Conservation (phyloP, 2,113 vertebrate species). For the Trinectes maculatus region DNA sequence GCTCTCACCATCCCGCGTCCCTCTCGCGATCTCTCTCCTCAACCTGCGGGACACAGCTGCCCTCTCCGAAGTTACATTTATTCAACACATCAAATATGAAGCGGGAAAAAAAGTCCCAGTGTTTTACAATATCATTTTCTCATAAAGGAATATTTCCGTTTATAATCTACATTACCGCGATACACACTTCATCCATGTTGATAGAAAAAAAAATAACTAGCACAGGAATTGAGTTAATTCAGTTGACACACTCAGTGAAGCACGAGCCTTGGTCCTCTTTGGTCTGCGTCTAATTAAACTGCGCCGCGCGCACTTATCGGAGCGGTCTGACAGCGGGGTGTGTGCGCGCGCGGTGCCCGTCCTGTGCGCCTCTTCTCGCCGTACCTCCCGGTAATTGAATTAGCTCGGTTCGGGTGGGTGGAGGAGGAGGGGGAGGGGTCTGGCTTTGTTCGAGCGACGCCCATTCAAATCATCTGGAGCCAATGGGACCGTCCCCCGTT, state of each 20-base stretch:
- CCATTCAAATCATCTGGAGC: conserved; percentile 79
- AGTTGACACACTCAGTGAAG: conserved; percentile 26
- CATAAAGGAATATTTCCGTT: not conserved
- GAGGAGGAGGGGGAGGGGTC: conserved; percentile 83
- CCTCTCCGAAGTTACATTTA: not conserved
- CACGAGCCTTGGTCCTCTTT: conserved; percentile 9
- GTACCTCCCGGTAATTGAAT: conserved; percentile 88
- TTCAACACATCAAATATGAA: no score
- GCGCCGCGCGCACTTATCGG: conserved; percentile 55
- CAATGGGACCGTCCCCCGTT: conserved; percentile 77
- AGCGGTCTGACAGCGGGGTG: conserved; percentile 42
- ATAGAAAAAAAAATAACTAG: conserved; percentile 4
- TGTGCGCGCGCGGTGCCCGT: conserved; percentile 49
- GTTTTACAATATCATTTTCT: no score
- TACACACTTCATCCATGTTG: not conserved
- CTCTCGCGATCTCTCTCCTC: not conserved
- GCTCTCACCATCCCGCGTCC: not conserved
- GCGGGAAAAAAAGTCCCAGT: no score
- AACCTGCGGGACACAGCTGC: conserved; percentile 9
- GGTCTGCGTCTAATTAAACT: conserved; percentile 59
- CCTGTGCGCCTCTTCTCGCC: conserved; percentile 60
- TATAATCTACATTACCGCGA: not conserved
- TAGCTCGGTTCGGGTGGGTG: conserved; percentile 83
- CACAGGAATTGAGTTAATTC: conserved; percentile 9
- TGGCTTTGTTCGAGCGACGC: conserved; percentile 77